Base-by-base conservation (phyloP, 2,888 invertebrate species). In the Heteromyza rotundicornis region DNA sequence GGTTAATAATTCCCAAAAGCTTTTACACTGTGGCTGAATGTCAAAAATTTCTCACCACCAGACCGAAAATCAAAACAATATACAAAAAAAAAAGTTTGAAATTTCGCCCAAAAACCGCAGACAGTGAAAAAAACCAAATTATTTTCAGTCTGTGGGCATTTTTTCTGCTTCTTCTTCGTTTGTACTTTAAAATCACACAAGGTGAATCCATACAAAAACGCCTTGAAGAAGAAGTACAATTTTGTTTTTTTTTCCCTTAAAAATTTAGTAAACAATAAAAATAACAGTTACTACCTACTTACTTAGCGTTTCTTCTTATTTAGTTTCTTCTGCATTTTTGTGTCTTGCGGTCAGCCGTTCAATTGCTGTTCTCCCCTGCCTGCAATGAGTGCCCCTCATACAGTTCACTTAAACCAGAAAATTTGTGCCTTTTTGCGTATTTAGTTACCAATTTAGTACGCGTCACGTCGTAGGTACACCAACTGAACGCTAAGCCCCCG, bases 371-470 rank as follows among this genome's bases (percentile, higher is more conserved):
- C n/a, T n/a, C n/a, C n/a, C 47, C 47, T 20, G 47, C 19, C 47
- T 20, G n/a, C n/a, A n/a, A n/a, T n/a, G 47, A 47, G 19, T 62
- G 57, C 60, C 51, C 65, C 52, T 47, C 57, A 65, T n/a, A n/a
- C 72, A 70, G 68, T 67, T 70, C 72, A 71, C 52, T 27, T 77
- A 75, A 77, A 74, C 75, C 77, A 77, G 75, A 74, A 74, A 74
- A 74, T 74, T 74, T 74, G 77, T n/a, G 8, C n/a, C 7, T 17
- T n/a, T 74, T 77, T 72, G 77, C 70, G 76, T 76, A 76, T 76
- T 78, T 75, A 73, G 76, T 76, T 76, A 78, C 76, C 73, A 76
- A 78, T 76, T 76, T 78, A 70, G 70, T 68, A 51, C 52, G 59
- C 52, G 62, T 64, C 60, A 56, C 53, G 58, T 49, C 47, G 51